A percentile compares a stretch with the other conserved stretches of the same genome.
These are phyloP conservation scores for Callopanchax toddi DNA, from an alignment of 2,113 vertebrate genomes.

Conservation along the genomic window DNA sequence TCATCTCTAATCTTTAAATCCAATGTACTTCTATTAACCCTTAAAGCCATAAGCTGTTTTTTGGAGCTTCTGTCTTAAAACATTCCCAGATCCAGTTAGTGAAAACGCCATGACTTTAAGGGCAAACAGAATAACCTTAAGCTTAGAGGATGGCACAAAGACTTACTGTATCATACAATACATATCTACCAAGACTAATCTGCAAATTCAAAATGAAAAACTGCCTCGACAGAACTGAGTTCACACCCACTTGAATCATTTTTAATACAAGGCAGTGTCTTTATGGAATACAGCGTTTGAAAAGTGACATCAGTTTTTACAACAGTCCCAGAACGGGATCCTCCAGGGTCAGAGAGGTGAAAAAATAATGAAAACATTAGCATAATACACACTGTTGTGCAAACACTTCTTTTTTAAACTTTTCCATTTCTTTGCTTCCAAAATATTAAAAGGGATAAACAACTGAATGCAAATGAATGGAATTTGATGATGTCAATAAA, in stretches of 20 bases:
- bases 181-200: not conserved
- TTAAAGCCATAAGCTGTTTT: conserved; percentile 17
- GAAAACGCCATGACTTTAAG: not conserved
- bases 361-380: not conserved
- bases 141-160: not conserved
- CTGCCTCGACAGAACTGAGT: not conserved
- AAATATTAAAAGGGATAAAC: conserved; percentile 19
- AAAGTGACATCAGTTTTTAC: not conserved
- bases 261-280: not conserved
- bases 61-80: conserved; percentile 10
- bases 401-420: conserved; percentile 24
- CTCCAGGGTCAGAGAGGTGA: not conserved
- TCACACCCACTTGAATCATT: not conserved
- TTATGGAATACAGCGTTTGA: not conserved
- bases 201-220: not conserved
- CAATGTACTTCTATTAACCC: conserved; percentile 35
- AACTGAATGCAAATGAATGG: not conserved
- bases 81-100: conserved; percentile 10
- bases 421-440: conserved; percentile 7
- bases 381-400: not conserved
- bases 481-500: too few species aligned
- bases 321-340: not conserved
- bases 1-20: conserved; percentile 46
- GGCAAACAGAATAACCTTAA: not conserved
- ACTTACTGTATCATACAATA: not conserved